A percentile compares a stretch with the other conserved stretches of the same genome.
Conservation (phyloP, 30 jellyfish, hydroid and myxozoan species). For the Clytia hemisphaerica region DNA sequence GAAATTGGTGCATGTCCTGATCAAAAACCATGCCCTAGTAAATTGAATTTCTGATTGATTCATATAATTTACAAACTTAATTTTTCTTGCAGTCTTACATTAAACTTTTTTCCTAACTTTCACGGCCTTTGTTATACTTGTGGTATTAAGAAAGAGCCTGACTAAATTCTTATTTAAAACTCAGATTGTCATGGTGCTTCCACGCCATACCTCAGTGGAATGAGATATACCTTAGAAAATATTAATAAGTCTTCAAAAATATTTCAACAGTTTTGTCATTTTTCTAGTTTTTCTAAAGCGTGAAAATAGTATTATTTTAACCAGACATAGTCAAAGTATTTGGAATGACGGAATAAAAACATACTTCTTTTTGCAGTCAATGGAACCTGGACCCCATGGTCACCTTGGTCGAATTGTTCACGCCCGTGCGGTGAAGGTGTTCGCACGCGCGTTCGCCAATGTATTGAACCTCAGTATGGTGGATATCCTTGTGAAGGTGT, state of each 20-base stretch:
- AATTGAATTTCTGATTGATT: neutral
- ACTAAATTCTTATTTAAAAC: no score
- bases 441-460: slow-evolving; percentile 41
- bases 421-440: slow-evolving; percentile 89
- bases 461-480: slow-evolving; percentile 75
- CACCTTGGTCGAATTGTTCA: slow-evolving; percentile 84
- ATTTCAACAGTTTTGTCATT: no score
- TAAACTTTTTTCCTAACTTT: neutral
- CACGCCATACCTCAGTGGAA: no score
- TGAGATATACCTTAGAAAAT: no score
- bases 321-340: neutral
- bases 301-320: neutral
- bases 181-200: no score
- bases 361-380: slow-evolving; percentile 32
- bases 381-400: slow-evolving; percentile 91
- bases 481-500: slow-evolving; percentile 72
- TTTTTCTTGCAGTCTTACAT: neutral
- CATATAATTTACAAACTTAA: neutral
- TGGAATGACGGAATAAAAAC: neutral
- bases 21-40: slow-evolving; percentile 63
- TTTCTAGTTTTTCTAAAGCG: no score
- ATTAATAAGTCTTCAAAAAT: no score
- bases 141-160: no score
- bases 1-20: slow-evolving; percentile 40
- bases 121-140: no score